phyloP scores from a whole-genome alignment of 2,113 vertebrate species.

The Callocephalon fimbriatum region DNA sequence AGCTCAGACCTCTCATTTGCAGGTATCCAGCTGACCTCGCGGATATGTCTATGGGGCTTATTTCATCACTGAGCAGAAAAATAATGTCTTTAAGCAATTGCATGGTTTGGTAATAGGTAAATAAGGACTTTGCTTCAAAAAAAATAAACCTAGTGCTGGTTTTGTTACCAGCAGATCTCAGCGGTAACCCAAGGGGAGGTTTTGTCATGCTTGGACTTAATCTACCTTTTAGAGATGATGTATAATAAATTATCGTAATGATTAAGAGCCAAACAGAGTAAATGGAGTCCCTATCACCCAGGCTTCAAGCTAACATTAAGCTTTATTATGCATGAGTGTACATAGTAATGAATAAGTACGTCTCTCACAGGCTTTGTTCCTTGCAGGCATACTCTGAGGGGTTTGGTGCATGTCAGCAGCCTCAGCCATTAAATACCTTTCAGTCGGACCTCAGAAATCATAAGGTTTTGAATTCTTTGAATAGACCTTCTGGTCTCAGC shows the following conservation, averaged over 20 bases:
- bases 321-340: neutral
- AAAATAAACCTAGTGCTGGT: neutral
- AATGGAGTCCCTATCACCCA: neutral
- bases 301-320: constrained; percentile 12
- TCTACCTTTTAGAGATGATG: neutral
- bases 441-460: neutral
- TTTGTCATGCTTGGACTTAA: constrained; percentile 10
- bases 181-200: neutral
- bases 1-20: neutral
- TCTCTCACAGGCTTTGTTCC: neutral
- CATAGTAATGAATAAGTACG: neutral
- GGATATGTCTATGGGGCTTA: neutral
- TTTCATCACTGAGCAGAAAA: neutral
- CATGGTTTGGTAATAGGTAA: neutral
- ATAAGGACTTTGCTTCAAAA: neutral
- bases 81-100: neutral
- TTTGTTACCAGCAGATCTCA: neutral
- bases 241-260: constrained; percentile 10
- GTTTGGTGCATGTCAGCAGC: neutral
- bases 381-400: neutral
- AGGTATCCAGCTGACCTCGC: neutral
- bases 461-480: neutral
- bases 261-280: neutral
- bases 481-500: neutral
- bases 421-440: neutral